Percentiles rank a stretch among this genome's conserved stretches.
Conservation (phyloP, 2,888 invertebrate species). For the Formica aserva region DNA sequence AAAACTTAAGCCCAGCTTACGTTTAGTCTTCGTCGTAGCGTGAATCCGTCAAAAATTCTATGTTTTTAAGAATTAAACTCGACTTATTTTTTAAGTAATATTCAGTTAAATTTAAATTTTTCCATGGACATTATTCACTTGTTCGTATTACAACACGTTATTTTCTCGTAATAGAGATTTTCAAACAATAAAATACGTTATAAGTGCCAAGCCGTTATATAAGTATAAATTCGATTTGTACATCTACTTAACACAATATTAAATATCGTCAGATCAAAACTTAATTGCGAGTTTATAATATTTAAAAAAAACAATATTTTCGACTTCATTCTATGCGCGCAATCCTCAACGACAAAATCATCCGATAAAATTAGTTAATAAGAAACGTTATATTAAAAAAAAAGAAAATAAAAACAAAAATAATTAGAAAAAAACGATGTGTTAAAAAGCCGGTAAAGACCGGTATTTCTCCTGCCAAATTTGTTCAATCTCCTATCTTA, state of each 20-base stretch:
- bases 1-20: conserved; percentile 70
- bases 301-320: not conserved
- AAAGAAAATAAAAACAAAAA: not conserved
- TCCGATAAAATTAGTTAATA: conserved; percentile 36
- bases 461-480: conserved; percentile 23
- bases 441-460: conserved; percentile 35
- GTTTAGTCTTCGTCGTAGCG: conserved; percentile 70
- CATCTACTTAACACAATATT: not conserved
- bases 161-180: not conserved
- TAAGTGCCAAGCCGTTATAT: conserved; percentile 47
- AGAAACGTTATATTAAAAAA: conserved; percentile 38
- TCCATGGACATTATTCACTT: not conserved
- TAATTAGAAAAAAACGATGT: conserved; percentile 57
- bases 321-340: not conserved
- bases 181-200: conserved; percentile 22
- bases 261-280: conserved; percentile 9
- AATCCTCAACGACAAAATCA: conserved; percentile 4
- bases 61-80: conserved; percentile 66
- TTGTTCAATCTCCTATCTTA: conserved; percentile 47
- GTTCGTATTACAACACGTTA: not conserved
- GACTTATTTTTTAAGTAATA: conserved; percentile 67
- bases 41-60: conserved; percentile 62
- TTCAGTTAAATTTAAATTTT: conserved; percentile 44
- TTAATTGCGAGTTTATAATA: not conserved
- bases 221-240: not conserved